These are phyloP conservation scores for Ceyx melanurus DNA, from an alignment of 2,113 vertebrate genomes.

Conservation along the genomic window DNA sequence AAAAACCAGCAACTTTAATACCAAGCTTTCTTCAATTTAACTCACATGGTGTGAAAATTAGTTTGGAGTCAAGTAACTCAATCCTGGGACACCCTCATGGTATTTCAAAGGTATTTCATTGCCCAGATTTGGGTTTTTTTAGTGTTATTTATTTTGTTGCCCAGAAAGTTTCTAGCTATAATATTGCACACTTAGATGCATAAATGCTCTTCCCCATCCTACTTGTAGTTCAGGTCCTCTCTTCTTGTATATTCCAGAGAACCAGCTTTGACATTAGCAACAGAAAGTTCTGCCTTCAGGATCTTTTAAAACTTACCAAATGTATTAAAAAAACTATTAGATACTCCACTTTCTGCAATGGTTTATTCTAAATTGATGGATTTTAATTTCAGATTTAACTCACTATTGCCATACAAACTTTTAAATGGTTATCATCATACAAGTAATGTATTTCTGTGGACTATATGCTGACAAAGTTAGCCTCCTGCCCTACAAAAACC, in stretches of 20 bases:
- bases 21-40: not conserved
- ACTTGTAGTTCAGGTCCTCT: not conserved
- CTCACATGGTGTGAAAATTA: not conserved
- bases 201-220: not conserved
- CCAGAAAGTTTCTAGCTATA: not conserved
- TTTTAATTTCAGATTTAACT: not conserved
- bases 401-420: not conserved
- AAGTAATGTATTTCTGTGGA: not conserved
- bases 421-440: not conserved
- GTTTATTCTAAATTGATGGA: not conserved
- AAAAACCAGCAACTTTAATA: not conserved
- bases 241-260: not conserved
- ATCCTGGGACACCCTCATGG: not conserved
- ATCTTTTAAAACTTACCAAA: not conserved
- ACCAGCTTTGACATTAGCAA: not conserved
- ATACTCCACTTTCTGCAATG: not conserved
- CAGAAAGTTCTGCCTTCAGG: not conserved
- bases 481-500: fast-evolving
- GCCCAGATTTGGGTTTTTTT: not conserved
- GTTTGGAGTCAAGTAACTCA: not conserved
- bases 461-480: not conserved
- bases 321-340: not conserved
- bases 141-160: not conserved
- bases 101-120: not conserved
- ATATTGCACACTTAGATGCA: not conserved